Evolutionary conservation across 1,140 invertebrate genomes (phyloP).

Genomic region (Amphibalanus amphitrite): DNA sequence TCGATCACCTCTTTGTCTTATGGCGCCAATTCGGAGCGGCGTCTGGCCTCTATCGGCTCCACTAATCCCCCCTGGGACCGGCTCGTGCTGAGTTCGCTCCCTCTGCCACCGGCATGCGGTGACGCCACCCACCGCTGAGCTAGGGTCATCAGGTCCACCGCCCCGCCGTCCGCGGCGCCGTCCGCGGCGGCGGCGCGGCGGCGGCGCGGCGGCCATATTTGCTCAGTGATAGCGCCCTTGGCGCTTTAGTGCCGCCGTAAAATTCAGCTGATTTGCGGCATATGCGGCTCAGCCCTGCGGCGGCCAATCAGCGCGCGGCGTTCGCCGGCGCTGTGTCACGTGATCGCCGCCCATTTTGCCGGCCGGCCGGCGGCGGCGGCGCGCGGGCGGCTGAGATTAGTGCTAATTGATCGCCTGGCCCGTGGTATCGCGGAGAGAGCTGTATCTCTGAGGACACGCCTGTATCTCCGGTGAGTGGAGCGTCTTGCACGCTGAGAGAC

Average conservation of each 20-base stretch:
- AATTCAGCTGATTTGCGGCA: background rate
- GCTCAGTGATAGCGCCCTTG: background rate
- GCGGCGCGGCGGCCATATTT: background rate
- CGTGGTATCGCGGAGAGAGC: background rate
- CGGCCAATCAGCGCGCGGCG: background rate
- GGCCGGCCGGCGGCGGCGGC: too few relatives aligned
- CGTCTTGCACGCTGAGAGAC: background rate
- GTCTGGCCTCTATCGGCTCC: too few relatives aligned
- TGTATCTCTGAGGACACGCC: too few relatives aligned
- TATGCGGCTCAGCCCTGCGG: background rate
- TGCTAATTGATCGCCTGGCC: background rate
- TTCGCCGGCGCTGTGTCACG: background rate
- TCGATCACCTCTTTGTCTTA: too few relatives aligned
- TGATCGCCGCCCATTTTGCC: background rate
- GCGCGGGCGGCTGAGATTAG: background rate
- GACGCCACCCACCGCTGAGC: too few relatives aligned
- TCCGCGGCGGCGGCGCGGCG: too few relatives aligned
- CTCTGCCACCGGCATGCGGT: too few relatives aligned
- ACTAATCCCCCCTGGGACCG: too few relatives aligned
- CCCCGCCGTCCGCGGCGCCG: too few relatives aligned
- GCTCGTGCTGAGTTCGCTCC: too few relatives aligned
- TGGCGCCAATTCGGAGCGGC: too few relatives aligned
- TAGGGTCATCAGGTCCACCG: too few relatives aligned
- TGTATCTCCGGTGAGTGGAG: background rate
- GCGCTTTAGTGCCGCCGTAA: background rate